phyloP scores from a whole-genome alignment of 2,113 vertebrate species.

The Cathartes aura region DNA sequence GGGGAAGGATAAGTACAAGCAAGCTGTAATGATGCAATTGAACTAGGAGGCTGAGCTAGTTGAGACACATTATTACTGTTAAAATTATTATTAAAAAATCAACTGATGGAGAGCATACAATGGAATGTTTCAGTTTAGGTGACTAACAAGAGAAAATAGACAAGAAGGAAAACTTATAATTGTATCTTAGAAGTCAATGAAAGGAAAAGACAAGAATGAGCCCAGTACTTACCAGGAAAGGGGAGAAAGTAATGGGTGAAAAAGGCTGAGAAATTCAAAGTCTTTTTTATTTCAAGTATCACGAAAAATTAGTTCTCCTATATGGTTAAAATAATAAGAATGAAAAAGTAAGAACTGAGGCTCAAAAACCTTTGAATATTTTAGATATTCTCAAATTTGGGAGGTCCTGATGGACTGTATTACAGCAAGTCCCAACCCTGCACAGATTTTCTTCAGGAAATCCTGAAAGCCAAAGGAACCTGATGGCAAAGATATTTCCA shows the following conservation, averaged over 20 bases:
- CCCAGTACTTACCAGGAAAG: background rate
- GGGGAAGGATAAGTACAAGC: background rate
- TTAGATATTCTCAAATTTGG: background rate
- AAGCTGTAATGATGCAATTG: background rate
- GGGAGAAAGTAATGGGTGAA: background rate
- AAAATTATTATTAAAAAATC: background rate
- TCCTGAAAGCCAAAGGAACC: background rate
- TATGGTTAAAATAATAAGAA: background rate
- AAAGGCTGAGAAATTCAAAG: background rate
- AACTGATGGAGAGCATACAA: background rate
- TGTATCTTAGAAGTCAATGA: background rate
- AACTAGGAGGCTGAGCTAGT: background rate
- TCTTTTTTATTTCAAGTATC: background rate
- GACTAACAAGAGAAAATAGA: background rate
- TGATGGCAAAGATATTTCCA: background rate
- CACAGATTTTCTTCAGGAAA: background rate
- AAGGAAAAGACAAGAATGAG: background rate
- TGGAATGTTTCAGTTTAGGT: background rate
- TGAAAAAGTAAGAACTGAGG: background rate
- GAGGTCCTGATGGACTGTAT: background rate
- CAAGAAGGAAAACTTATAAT: background rate
- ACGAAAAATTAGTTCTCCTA: background rate
- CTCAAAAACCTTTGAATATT: background rate
- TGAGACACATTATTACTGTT: background rate
- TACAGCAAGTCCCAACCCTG: background rate